Conservation (phyloP, 2,888 invertebrate species). For the Phragmatobia fuliginosa region DNA sequence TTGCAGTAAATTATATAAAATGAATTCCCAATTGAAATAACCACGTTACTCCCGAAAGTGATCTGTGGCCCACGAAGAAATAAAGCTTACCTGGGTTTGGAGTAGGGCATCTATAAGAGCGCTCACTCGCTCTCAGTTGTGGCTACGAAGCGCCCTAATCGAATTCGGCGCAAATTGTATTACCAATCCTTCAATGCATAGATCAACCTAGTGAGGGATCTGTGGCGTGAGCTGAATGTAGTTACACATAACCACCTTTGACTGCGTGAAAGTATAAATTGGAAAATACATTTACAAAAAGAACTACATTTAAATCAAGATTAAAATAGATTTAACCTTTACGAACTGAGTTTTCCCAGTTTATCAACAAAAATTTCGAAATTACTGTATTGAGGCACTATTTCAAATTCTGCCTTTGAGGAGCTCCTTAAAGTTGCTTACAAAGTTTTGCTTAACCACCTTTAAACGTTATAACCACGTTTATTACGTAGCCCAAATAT, state of each 20-base stretch:
- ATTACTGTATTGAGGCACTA: conserved; percentile 20
- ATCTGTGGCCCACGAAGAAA: conserved; percentile 56
- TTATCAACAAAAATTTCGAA: conserved; percentile 13
- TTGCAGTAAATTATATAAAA: conserved; percentile 72
- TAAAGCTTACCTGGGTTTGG: conserved; percentile 58
- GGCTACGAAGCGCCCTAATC: conserved; percentile 44
- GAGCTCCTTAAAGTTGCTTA: conserved; percentile 27
- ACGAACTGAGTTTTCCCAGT: not conserved
- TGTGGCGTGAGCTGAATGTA: conserved; percentile 37
- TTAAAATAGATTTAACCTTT: not conserved
- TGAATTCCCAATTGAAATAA: conserved; percentile 68
- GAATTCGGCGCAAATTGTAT: conserved; percentile 49
- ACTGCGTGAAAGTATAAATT: not conserved
- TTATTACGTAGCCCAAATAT: conserved; percentile 46
- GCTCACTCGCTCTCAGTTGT: conserved; percentile 40
- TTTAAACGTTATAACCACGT: conserved; percentile 38
- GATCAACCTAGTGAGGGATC: conserved; percentile 47
- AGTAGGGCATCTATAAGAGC: conserved; percentile 31
- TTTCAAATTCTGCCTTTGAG: conserved; percentile 36
- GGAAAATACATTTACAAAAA: no score
- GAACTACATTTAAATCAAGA: not conserved
- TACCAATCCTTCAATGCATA: conserved; percentile 49
- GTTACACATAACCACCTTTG: not conserved
- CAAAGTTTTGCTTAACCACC: conserved; percentile 36
- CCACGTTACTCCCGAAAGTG: conserved; percentile 62